A percentile compares a stretch with the other conserved stretches of the same genome.
Evolutionary conservation across 2,797 vertebrate genomes (phyloP).

Genomic region (Scomberomorus guttatus): DNA sequence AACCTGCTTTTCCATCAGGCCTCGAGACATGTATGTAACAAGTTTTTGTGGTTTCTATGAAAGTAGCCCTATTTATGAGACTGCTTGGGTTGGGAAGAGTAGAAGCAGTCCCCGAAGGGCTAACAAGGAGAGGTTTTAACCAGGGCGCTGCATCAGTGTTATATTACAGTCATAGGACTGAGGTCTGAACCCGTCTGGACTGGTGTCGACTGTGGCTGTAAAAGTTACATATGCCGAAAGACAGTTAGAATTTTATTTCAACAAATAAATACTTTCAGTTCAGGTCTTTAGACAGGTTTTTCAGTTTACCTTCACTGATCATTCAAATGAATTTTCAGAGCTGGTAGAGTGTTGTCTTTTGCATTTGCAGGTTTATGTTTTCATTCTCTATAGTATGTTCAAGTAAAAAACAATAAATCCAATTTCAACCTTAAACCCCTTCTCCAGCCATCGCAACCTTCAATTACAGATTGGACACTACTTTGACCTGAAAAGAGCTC

Average conservation of each 20-base stretch:
- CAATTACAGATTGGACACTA: background rate
- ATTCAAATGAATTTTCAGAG: background rate
- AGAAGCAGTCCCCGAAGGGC: background rate
- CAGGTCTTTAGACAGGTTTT: background rate
- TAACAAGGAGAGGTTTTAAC: background rate
- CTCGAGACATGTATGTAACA: slow-evolving; percentile 25
- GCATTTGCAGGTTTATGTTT: background rate
- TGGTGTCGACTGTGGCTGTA: slow-evolving; percentile 10
- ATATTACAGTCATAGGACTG: slow-evolving; percentile 52
- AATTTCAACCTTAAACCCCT: background rate
- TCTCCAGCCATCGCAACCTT: background rate
- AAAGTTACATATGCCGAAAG: background rate
- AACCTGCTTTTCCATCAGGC: slow-evolving; percentile 7
- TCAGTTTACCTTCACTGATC: background rate
- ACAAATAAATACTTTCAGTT: background rate
- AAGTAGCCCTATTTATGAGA: background rate
- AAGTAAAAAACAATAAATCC: background rate
- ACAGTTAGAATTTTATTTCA: background rate
- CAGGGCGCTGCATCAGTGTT: slow-evolving; percentile 52
- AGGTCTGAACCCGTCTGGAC: slow-evolving; percentile 40
- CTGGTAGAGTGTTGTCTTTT: slow-evolving; percentile 2
- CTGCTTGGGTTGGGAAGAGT: slow-evolving; percentile 19
- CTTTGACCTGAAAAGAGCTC: background rate
- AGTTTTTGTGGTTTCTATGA: slow-evolving; percentile 9
- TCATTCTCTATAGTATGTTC: background rate